Evolutionary conservation across 2,888 invertebrate species (phyloP).

Genomic region (Nasonovia ribisnigri): DNA sequence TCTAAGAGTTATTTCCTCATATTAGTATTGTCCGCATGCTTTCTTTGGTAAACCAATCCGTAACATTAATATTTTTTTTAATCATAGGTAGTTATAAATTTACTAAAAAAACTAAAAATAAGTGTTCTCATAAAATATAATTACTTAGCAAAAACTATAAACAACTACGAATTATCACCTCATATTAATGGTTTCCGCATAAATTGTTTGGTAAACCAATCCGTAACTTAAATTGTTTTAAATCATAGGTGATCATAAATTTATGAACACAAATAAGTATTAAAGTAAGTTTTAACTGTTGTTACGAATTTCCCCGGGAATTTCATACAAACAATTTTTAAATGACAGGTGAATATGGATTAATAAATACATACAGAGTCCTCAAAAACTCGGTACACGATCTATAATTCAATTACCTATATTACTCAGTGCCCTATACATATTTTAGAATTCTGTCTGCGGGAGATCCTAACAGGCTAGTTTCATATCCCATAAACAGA

Average conservation of each 20-base stretch:
- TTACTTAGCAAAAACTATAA: not conserved
- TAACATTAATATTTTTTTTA: constrained; percentile 49
- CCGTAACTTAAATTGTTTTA: constrained; percentile 3
- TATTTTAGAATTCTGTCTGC: too few species aligned
- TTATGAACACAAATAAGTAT: not conserved
- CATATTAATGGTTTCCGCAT: constrained; percentile 24
- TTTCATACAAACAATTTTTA: not conserved
- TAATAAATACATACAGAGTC: not conserved
- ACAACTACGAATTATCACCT: not conserved
- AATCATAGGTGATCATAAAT: constrained; percentile 30
- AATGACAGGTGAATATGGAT: not conserved
- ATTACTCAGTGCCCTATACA: too few species aligned
- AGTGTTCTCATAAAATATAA: not conserved
- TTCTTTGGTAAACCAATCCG: constrained; percentile 62
- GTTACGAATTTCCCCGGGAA: too few species aligned
- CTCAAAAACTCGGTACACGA: too few species aligned
- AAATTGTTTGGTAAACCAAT: constrained; percentile 34
- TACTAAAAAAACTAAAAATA: not conserved
- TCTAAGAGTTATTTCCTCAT: constrained; percentile 10
- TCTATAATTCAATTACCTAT: too few species aligned
- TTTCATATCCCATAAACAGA: too few species aligned
- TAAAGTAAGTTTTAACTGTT: not conserved
- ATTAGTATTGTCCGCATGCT: constrained; percentile 14
- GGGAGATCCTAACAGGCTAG: too few species aligned
- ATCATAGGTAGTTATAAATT: constrained; percentile 24